Base-by-base conservation (phyloP, 2,113 vertebrate genomes). In the Atlantisia rogersi region DNA sequence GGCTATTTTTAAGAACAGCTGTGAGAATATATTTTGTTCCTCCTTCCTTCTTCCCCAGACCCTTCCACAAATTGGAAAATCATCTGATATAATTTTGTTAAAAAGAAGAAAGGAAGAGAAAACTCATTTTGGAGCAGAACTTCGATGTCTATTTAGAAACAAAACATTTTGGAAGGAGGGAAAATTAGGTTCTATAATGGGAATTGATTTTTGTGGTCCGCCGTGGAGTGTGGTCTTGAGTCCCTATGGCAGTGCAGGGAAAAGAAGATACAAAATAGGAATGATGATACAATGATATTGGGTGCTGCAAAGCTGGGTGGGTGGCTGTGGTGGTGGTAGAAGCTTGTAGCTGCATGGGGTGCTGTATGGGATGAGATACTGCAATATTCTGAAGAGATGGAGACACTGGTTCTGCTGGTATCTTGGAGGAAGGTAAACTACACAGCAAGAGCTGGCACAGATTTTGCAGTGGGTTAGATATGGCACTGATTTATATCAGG, bases 401-500 rank as follows among this genome's bases (percentile, higher is more conserved):
- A 74, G 82, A 21, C 55, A 65, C 18, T 75, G 15, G 12, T 48
- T 62, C 63, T 85, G 48, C 53, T 31, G 7, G n/a, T 46, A 39
- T 39, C 69, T 50, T 64, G 63, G 68, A 76, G 48, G 28, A 82
- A 78, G 78, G 63, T 46, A 68, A 67, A 82, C 21, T 65, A 15
- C 78, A 70, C 90, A 83, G 73, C 52, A 91, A 15, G 81, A 76
- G 70, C 63, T 82, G 74, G 91, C 81, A 22, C 28, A 42, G 40
- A n/a, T 35, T 40, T 48, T 50, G 17, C 73, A 5, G 73, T 93
- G 76, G 91, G 48, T 70, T 65, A 18, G 74, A 28, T 50, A 29
- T 65, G 92, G 79, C 87, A 58, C 74, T 92, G 94, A 88, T 96
- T 94, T 94, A 82, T 82, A 29, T 85, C 68, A 59, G 83, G 62